Percentiles rank a stretch among this genome's conserved stretches.
Conservation (phyloP, 2,113 vertebrate species). For the Pangasianodon gigas region DNA sequence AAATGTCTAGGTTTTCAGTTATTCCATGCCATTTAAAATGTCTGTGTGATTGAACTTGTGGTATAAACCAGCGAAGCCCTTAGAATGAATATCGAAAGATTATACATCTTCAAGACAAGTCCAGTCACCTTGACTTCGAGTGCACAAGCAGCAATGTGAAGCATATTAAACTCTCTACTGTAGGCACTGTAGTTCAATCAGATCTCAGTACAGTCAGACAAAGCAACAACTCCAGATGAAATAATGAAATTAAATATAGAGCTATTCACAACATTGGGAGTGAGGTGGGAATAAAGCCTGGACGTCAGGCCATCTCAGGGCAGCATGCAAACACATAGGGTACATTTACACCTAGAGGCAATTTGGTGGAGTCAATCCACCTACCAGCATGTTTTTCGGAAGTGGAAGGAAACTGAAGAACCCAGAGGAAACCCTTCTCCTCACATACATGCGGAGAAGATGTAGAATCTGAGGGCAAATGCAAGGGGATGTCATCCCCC, state of each 20-base stretch:
- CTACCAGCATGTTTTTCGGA: background rate
- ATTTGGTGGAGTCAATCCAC: background rate
- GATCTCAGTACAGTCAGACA: background rate
- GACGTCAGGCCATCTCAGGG: background rate
- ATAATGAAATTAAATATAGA: background rate
- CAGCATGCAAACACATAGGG: background rate
- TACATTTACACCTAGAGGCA: background rate
- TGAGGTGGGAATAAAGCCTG: background rate
- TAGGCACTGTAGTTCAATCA: background rate
- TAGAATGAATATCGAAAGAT: background rate
- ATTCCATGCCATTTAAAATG: background rate
- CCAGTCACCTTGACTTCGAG: background rate
- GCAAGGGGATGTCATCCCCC: background rate
- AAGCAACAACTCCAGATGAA: background rate
- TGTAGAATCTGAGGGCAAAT: background rate
- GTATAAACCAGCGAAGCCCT: background rate
- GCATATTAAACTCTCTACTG: background rate
- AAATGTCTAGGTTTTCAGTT: background rate
- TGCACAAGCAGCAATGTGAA: background rate
- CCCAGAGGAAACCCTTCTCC: background rate
- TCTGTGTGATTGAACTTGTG: background rate
- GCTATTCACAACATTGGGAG: background rate
- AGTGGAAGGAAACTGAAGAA: background rate
- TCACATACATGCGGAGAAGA: background rate
- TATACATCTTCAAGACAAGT: slow-evolving; percentile 2